Evolutionary conservation across 2,113 vertebrate species (phyloP), one percentile per base, ranked within the genome.

Genomic region (Alexandromys fortis): DNA sequence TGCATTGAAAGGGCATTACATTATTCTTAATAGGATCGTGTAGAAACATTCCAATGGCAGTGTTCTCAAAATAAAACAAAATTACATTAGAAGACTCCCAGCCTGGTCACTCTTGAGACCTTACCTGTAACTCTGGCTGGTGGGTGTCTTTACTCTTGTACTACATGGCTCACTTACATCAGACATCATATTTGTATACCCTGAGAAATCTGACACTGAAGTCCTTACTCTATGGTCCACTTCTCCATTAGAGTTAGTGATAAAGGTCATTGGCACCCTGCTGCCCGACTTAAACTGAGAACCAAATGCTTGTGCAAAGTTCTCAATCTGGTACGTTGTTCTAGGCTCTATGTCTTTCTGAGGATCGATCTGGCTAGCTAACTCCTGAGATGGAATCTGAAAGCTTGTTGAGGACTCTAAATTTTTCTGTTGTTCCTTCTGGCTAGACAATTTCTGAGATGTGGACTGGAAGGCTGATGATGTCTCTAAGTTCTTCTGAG

Each of bases 111-210:
- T 98, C 96, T 96, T 65, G 93, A 98, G 99, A 99, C 99, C 99
- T 99, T 99, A 99, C 99, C 99, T 99, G 99, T 99, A 99, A 98
- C 99, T 99, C 99, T 99, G 99, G 99, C 99, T 99, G 98, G 99
- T 99, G 95, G 99, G 99, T 98, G 99, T 99, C 99, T 99, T 99
- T 98, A 99, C 99, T 99, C 99, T 99, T 98, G 99, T 99, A 99
- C 99, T 99, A 99, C 99, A 99, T 99, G 99, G 99, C 99, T 99
- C 99, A 96, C 98, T 99, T 97, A 99, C 99, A 98, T 99, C 99
- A 99, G 99, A 99, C 99, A 99, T 99, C 99, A 99, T 99, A 98
- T 99, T 99, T 99, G 99, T 99, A 99, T 99, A 99, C 99, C 99
- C 99, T 99, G 99, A 99, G 99, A 99, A 99, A 99, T 99, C 99